A percentile compares a stretch with the other conserved stretches of the same genome.
Conservation (phyloP, 2,113 vertebrate genomes). For the Pangasianodon hypophthalmus region DNA sequence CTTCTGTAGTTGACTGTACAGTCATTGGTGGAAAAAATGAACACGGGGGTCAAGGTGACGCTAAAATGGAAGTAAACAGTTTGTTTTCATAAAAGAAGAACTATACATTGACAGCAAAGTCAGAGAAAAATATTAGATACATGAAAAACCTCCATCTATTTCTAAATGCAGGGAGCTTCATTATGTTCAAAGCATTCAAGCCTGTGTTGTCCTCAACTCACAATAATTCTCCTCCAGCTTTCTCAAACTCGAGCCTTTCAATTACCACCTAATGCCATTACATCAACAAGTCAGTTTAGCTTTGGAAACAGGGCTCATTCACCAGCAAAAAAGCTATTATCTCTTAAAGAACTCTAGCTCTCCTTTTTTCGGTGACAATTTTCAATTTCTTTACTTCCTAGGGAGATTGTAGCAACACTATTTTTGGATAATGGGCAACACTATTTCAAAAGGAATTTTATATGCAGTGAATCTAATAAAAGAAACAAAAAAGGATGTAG, state of each 20-base stretch:
- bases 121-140: neutral
- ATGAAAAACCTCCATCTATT: neutral
- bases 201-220: neutral
- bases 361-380: neutral
- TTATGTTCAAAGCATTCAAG: neutral
- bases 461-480: neutral
- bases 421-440: neutral
- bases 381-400: neutral
- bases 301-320: neutral
- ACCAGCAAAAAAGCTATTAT: neutral
- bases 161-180: neutral
- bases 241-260: slow-evolving; percentile 19
- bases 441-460: neutral
- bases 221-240: neutral
- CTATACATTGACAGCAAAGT: neutral
- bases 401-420: neutral
- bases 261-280: slow-evolving; percentile 35
- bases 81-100: neutral
- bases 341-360: neutral
- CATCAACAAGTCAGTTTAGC: slow-evolving; percentile 35
- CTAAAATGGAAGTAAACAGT: neutral
- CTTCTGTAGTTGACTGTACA: too few relatives aligned
- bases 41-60: too few relatives aligned
- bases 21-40: too few relatives aligned
- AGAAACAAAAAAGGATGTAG: too few relatives aligned